Evolutionary conservation across 2,797 vertebrate species (phyloP), one percentile per base, ranked within the genome.

Genomic region (Diglossa cyanea): DNA sequence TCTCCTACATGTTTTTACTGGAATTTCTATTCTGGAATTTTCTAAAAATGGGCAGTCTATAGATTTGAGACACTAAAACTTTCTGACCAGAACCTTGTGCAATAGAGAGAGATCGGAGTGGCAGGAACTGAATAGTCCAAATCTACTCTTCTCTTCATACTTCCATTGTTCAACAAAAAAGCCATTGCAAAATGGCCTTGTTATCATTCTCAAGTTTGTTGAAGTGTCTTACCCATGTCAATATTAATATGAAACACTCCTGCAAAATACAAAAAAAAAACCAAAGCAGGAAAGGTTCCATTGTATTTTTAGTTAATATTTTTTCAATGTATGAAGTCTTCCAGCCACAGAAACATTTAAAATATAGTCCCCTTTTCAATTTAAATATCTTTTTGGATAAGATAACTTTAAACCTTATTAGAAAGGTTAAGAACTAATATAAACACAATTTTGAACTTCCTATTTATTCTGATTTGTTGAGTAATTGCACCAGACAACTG

Each of bases 361-460:
- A 94, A 91, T 53, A 73, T 5, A 21, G 18, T 47, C 11, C 18
- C 21, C 7, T 91, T 84, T 88, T 76, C 13, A 8, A 86, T 86
- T 75, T 88, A 83, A 91, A 88, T 60, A 9, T 62, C 44, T 88
- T 93, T 94, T 88, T 6, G 6, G 44, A 93, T 67, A 87, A 91
- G 57, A 61, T 85, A 92, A 88, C 68, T 96, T 90, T 77, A 90
- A 90, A 86, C 76, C 60, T 88, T 51, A 68, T 81, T 92, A 72
- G 48, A 24, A 91, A 80, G 60, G 39, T 82, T 83, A 60, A 86
- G 79, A 94, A 62, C 51, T 72, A 95, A 86, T 63, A 79, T 53
- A 95, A 96, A 89, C 45, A 63, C 45, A 78, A 66, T 95, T 95
- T 95, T 71, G 40, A 90, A 90, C 73, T 90, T 90, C 53, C 42